A percentile compares a stretch with the other conserved stretches of the same genome.
These are phyloP conservation scores for Calycopis cecrops DNA, from an alignment of 1,140 invertebrate species.

Conservation along the genomic window DNA sequence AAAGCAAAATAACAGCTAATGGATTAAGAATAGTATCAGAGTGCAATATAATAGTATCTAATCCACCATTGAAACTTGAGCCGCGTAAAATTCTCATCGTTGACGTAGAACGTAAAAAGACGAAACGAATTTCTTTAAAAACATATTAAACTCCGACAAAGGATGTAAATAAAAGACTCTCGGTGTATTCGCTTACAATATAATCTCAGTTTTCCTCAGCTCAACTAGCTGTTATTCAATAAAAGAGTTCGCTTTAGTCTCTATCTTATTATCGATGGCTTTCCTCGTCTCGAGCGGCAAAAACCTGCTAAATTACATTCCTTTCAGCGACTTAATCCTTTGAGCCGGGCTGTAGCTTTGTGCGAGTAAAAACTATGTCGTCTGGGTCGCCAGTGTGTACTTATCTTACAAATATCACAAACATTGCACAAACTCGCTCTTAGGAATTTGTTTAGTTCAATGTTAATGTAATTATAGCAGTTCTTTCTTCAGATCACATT, in stretches of 20 bases:
- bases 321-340: conserved; percentile 8
- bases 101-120: background rate
- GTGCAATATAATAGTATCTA: too few species aligned
- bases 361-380: too few species aligned
- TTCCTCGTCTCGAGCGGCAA: background rate
- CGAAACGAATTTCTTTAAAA: conserved; percentile 1
- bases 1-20: too few species aligned
- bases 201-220: background rate
- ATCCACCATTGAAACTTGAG: too few species aligned
- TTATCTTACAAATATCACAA: too few species aligned
- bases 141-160: background rate
- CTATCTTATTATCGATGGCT: conserved; percentile 6
- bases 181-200: background rate
- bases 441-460: too few species aligned
- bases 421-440: too few species aligned
- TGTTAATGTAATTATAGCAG: too few species aligned
- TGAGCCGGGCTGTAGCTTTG: background rate
- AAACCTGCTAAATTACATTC: conserved; percentile 6
- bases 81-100: too few species aligned
- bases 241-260: conserved; percentile 3
- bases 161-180: background rate
- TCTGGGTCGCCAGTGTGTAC: too few species aligned
- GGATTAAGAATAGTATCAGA: too few species aligned
- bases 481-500: too few species aligned
- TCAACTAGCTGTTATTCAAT: conserved; percentile 8